phyloP scores from a whole-genome alignment of 2,888 invertebrate species.

The Schizaphis graminum region DNA sequence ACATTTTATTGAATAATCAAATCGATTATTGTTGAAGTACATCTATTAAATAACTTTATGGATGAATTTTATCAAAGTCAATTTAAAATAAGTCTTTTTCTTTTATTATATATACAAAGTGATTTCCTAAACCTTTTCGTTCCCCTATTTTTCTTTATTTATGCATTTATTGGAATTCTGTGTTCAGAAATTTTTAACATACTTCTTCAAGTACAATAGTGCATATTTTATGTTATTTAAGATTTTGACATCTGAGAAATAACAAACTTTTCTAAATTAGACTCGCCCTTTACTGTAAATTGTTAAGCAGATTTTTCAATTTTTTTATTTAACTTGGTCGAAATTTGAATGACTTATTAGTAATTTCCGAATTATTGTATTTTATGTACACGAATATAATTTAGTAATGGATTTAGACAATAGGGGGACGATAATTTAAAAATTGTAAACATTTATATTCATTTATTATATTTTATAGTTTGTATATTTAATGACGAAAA shows the following conservation, averaged over 20 bases:
- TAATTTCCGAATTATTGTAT: not conserved
- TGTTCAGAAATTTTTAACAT: no score
- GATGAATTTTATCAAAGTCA: not conserved
- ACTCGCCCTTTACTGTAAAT: not conserved
- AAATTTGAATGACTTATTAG: not conserved
- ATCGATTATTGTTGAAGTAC: not conserved
- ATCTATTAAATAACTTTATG: not conserved
- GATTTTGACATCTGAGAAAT: not conserved
- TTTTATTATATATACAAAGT: not conserved
- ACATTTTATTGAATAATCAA: not conserved
- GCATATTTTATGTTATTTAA: no score
- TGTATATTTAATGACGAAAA: not conserved
- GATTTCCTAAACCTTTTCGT: not conserved
- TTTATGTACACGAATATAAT: not conserved
- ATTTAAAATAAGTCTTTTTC: not conserved
- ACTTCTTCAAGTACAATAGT: no score
- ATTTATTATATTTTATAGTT: not conserved
- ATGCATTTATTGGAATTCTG: not conserved
- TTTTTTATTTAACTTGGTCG: not conserved
- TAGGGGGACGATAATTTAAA: not conserved
- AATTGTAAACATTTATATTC: not conserved
- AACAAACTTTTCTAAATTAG: not conserved
- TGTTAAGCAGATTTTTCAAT: not conserved
- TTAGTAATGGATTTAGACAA: not conserved
- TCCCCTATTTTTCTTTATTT: not conserved